These are phyloP conservation scores for Euborellia annulipes DNA, from an alignment of 1,140 invertebrate genomes.

Conservation along the genomic window DNA sequence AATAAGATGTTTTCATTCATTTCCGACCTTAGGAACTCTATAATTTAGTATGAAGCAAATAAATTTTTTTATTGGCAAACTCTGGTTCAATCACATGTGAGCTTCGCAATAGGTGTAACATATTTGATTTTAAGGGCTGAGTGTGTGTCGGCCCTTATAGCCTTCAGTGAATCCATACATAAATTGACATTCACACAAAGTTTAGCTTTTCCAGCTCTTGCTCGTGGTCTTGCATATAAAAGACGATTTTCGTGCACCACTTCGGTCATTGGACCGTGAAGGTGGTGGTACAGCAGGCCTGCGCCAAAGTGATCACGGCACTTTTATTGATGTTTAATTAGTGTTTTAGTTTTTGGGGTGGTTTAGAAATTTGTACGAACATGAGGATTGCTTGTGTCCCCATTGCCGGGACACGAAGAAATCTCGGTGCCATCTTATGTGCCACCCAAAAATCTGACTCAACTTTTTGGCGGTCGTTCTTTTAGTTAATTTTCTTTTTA, in stretches of 20 bases:
- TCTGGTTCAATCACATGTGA: too few species aligned
- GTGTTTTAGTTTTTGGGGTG: conserved; percentile 53
- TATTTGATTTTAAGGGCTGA: too few species aligned
- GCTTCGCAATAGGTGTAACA: too few species aligned
- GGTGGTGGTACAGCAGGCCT: conserved; percentile 46
- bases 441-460: too few species aligned
- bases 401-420: conserved; percentile 16
- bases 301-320: conserved; percentile 53
- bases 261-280: conserved; percentile 26
- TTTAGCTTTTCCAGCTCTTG: conserved; percentile 52
- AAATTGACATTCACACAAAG: conserved; percentile 61
- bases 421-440: too few species aligned
- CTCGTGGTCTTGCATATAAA: conserved; percentile 47
- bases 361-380: conserved; percentile 59
- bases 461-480: too few species aligned
- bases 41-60: too few species aligned
- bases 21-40: too few species aligned
- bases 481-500: too few species aligned
- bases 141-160: conserved; percentile 55
- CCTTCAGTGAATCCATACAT: conserved; percentile 50
- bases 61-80: too few species aligned
- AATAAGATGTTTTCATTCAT: too few species aligned
- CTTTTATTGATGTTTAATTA: conserved; percentile 50
- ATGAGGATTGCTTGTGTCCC: conserved; percentile 58
- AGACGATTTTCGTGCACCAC: conserved; percentile 33